These are phyloP conservation scores for Clangula hyemalis DNA, from an alignment of 2,797 vertebrate species.

Conservation along the genomic window DNA sequence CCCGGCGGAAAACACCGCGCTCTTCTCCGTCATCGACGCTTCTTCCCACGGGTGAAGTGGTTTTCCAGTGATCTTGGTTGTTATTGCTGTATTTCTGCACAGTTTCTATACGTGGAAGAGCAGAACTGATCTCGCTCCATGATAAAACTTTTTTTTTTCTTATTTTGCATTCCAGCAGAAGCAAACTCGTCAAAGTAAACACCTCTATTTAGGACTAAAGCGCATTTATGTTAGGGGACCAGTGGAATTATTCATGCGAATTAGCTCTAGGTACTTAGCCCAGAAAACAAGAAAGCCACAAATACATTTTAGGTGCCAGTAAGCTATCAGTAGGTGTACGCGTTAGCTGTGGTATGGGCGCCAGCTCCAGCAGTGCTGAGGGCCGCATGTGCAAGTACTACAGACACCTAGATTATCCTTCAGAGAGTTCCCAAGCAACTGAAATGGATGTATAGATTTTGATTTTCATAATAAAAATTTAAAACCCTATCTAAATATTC, in stretches of 20 bases:
- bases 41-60: background rate
- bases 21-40: background rate
- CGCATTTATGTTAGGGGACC: background rate
- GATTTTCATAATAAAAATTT: background rate
- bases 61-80: background rate
- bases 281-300: background rate
- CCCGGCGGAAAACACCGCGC: rapidly evolving
- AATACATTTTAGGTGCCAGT: background rate
- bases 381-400: background rate
- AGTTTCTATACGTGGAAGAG: background rate
- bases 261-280: background rate
- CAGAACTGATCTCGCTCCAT: background rate
- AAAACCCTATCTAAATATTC: background rate
- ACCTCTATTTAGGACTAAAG: background rate
- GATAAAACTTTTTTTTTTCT: background rate
- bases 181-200: background rate
- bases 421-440: background rate
- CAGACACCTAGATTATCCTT: background rate
- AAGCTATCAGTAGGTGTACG: background rate
- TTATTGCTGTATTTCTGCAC: background rate
- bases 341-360: rapidly evolving
- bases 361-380: background rate
- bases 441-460: background rate
- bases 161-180: background rate
- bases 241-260: background rate